A percentile compares a stretch with the other conserved stretches of the same genome.
Conservation (phyloP, 2,113 vertebrate species). For the Arothron firmamentum region DNA sequence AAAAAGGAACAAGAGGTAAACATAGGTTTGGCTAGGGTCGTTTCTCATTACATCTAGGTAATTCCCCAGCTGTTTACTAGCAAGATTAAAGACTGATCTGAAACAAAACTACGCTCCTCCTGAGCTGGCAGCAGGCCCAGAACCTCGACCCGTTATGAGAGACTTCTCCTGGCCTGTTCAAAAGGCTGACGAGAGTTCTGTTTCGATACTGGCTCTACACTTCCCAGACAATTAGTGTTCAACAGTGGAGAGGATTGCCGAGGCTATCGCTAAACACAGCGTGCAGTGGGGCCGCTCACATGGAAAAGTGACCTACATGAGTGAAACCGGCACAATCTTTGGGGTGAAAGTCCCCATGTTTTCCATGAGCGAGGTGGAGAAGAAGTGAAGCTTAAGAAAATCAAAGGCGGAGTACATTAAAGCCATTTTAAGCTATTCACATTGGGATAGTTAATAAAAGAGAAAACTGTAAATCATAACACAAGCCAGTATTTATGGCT, state of each 20-base stretch:
- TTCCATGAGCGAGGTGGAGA: no score
- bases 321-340: conserved; percentile 3
- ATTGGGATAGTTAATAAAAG: no score
- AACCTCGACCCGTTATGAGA: conserved; percentile 9
- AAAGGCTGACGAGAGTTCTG: conserved; percentile 38
- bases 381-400: no score
- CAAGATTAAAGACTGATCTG: conserved; percentile 60
- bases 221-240: conserved; percentile 49
- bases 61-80: conserved; percentile 49
- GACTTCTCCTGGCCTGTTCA: conserved; percentile 37
- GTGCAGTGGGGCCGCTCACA: conserved; percentile 17
- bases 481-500: no score
- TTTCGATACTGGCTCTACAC: conserved; percentile 46
- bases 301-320: conserved; percentile 20
- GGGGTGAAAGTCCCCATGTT: no score
- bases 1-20: conserved; percentile 28
- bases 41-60: conserved; percentile 60
- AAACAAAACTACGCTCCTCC: conserved; percentile 47
- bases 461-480: no score
- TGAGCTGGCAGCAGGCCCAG: conserved; percentile 29
- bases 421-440: no score
- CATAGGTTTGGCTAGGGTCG: conserved; percentile 47
- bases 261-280: conserved; percentile 20
- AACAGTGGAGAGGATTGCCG: conserved; percentile 25
- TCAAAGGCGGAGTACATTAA: no score